phyloP scores from a whole-genome alignment of 2,113 vertebrate genomes.

The Aspiorhynchus laticeps region DNA sequence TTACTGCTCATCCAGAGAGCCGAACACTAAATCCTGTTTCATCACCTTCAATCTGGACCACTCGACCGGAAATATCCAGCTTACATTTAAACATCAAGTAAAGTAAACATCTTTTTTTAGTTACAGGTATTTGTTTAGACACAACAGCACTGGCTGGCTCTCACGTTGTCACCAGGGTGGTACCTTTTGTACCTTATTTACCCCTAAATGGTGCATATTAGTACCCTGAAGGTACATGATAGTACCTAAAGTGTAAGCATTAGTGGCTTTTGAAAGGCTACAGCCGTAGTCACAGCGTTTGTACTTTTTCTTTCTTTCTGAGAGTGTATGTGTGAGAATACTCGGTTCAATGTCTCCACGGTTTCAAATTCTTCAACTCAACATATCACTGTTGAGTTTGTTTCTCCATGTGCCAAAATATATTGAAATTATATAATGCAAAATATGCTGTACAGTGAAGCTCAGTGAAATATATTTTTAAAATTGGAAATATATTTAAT shows the following conservation, averaged over 20 bases:
- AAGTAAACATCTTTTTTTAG: not conserved
- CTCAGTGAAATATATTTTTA: not conserved
- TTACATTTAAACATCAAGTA: not conserved
- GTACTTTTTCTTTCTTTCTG: not conserved
- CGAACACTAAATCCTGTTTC: slow-evolving; percentile 15
- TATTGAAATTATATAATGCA: not conserved
- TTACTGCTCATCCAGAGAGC: not conserved
- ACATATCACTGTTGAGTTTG: not conserved
- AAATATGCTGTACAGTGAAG: too few species aligned
- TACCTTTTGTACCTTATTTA: not conserved
- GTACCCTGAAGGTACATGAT: not conserved
- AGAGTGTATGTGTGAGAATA: not conserved
- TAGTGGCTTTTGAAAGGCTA: not conserved
- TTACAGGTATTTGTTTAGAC: not conserved
- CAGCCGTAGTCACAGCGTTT: not conserved
- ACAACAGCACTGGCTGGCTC: not conserved
- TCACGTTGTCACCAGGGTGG: not conserved
- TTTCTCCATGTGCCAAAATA: not conserved
- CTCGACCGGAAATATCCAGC: not conserved
- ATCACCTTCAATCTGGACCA: slow-evolving; percentile 3
- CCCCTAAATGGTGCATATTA: not conserved
- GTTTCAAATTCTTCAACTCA: not conserved
- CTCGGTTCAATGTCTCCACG: not conserved
- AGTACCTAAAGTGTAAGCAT: too few species aligned
- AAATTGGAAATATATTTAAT: too few species aligned